Evolutionary conservation across 2,113 vertebrate species (phyloP), one percentile per base, ranked within the genome.

Genomic region (Manacus vitellinus): DNA sequence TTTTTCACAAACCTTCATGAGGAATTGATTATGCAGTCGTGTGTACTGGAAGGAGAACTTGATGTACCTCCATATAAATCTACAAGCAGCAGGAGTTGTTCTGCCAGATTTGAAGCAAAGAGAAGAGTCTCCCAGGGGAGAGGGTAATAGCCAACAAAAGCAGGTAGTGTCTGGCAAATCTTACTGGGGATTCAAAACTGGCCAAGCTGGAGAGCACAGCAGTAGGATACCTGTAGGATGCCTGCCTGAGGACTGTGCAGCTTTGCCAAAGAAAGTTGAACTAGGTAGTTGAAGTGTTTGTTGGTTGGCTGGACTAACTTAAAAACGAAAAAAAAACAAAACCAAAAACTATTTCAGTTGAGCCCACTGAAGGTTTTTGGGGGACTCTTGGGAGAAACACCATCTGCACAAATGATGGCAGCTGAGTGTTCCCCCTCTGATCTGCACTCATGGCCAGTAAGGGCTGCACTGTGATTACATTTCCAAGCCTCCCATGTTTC

Each of bases 21-120:
- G 6, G 81, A 79, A 75, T 84, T 88, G 49, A 89, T 96, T 92
- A 73, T 70, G n/a, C 39, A 85, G 59, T 23, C 49, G 39, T 27
- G 1, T 56, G 75, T 78, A n/a, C 77, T 83, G 28, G 73, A 89
- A 95, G 51, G 46, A 95, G 88, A 82, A 92, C 76, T 86, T 92
- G 80, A 78, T 85, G 94, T 84, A 72, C 71, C 86, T 93, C 92
- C 76, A 65, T 68, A 23, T 65, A 81, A 86, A 87, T 63, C 65
- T 78, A 14, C 4, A 15, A 41, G 52, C 79, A 49, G 85, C 15
- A 84, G 65, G 37, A 49, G 23, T 84, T 75, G 68, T 95, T 82
- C 85, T 91, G 92, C 82, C 85, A 72, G 88, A 84, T 81, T 47
- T 37, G 77, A 28, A 81, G 68, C 56, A 46, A 79, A 65, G 33